Base-by-base conservation (phyloP, 2,797 vertebrate genomes). In the Lagocephalus sceleratus region DNA sequence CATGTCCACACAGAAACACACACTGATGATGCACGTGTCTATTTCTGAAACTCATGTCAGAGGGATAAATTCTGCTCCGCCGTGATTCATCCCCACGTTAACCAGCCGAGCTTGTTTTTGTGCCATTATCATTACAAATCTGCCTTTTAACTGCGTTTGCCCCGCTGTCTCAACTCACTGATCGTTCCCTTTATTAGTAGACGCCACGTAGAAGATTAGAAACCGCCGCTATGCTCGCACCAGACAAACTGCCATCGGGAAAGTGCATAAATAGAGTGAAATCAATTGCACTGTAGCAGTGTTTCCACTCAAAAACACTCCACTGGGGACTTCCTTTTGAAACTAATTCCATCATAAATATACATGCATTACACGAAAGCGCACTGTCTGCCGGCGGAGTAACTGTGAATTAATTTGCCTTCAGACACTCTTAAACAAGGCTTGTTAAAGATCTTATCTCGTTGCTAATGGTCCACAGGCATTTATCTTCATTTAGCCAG, bases 311-410 rank as follows among this genome's bases (percentile, higher is more conserved):
- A 88, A 92, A 90, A 92, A 87, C 79, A 56, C 88, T 91, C 89
- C 89, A 88, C 82, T 88, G 85, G 89, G 90, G 88, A 88, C 78
- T 89, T 90, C 87, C 83, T 89, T 90, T 89, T 87, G 83, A 87
- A 88, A 88, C 87, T 88, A 90, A 92, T 92, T 91, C 84, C 81
- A 86, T 91, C 89, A 90, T 91, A 91, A 92, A 92, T 92, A 91
- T 90, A 91, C 89, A 91, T 90, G 88, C 71, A 80, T 91, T 92
- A 87, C 83, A 85, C 49, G 69, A 84, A 87, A 89, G 88, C 84
- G 85, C 82, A 88, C 78, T 82, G 85, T 90, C 87, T 84, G 87
- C 82, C 76, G 73, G 81, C 74, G 32, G 81, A 84, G 76, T 85
- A 89, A 85, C 89, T 88, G 86, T 85, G 89, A 90, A 91, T 91